A percentile compares a stretch with the other conserved stretches of the same genome.
Conservation (phyloP, 1,140 invertebrate genomes). For the Atopsyche davidsoni region DNA sequence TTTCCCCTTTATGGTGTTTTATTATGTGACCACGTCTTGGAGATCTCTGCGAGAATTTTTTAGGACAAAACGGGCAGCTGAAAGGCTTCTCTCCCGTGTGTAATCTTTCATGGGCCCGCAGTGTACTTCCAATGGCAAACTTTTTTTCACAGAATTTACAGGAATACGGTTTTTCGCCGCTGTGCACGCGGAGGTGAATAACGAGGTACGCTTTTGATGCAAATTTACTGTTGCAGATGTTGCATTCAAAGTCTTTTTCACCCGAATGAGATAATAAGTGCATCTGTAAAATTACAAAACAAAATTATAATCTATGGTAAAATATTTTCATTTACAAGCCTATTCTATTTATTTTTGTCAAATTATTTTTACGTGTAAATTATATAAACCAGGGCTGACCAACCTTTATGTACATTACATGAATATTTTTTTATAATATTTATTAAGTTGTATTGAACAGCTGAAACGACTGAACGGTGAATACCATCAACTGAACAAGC, state of each 20-base stretch:
- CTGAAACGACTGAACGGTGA: no score
- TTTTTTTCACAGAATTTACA: slow-evolving; percentile 24
- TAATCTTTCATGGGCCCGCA: slow-evolving; percentile 36
- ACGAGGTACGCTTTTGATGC: neutral
- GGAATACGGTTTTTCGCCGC: neutral
- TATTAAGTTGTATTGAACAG: no score
- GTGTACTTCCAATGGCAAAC: slow-evolving; percentile 35
- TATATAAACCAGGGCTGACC: no score
- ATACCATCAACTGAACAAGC: no score
- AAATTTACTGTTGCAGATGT: neutral
- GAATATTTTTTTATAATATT: no score
- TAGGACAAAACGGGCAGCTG: slow-evolving; percentile 44
- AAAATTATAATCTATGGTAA: neutral
- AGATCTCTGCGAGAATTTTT: slow-evolving; percentile 37
- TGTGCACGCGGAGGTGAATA: neutral
- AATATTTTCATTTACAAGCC: neutral
- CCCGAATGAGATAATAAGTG: neutral
- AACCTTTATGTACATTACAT: no score
- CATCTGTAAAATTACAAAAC: slow-evolving; percentile 4
- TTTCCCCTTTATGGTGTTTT: neutral
- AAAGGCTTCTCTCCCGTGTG: slow-evolving; percentile 50
- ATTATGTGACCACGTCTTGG: neutral
- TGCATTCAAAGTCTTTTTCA: neutral
- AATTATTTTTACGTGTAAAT: no score
- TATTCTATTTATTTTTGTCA: no score